Evolutionary conservation across 2,113 vertebrate species (phyloP).

Genomic region (Myrmecobius fasciatus): DNA sequence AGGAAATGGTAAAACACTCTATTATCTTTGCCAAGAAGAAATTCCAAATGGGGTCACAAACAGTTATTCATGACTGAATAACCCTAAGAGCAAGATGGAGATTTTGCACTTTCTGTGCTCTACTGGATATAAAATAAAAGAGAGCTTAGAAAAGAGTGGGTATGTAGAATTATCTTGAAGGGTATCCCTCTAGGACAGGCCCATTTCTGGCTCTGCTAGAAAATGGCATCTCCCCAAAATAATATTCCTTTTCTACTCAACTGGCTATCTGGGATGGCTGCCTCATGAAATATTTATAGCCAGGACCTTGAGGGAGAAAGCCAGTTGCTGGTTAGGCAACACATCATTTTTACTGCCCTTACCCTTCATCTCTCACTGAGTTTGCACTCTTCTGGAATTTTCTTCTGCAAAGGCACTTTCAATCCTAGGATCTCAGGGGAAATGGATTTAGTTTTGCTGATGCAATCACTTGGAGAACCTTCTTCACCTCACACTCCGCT

Average conservation of each 20-base stretch:
- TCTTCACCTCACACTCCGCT: background rate
- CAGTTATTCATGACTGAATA: background rate
- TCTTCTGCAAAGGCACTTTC: background rate
- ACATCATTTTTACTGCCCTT: background rate
- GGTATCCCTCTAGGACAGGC: background rate
- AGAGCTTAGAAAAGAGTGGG: background rate
- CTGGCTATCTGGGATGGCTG: background rate
- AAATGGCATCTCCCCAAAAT: slow-evolving; percentile 9
- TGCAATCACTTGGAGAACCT: background rate
- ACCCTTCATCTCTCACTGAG: background rate
- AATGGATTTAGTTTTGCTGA: background rate
- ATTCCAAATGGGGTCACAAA: background rate
- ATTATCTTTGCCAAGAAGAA: background rate
- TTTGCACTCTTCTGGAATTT: background rate
- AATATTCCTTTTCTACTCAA: background rate
- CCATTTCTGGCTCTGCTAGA: background rate
- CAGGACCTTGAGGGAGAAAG: background rate
- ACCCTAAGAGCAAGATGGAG: background rate
- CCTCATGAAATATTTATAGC: slow-evolving; percentile 40
- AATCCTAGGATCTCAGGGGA: background rate
- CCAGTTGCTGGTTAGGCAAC: background rate
- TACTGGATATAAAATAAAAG: background rate
- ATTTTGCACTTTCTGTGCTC: background rate
- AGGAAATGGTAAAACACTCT: background rate
- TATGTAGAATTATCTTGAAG: background rate